These are phyloP conservation scores for Callochromis pleurospilus DNA, from an alignment of 2,113 vertebrate genomes.

Conservation along the genomic window DNA sequence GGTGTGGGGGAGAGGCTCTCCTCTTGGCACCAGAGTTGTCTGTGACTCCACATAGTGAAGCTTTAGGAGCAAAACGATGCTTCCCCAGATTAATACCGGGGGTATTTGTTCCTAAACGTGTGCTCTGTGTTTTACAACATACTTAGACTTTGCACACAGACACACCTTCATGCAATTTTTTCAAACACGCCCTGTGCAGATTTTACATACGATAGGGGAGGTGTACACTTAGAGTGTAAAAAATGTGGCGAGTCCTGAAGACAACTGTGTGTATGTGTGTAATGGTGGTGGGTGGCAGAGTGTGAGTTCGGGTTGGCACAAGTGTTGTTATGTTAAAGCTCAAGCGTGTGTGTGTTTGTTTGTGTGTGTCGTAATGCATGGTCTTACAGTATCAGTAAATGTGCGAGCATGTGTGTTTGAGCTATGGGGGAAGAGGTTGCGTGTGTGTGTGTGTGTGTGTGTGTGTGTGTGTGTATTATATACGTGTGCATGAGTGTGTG, in stretches of 20 bases:
- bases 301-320: slow-evolving; percentile 30
- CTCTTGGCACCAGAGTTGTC: slow-evolving; percentile 7
- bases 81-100: neutral
- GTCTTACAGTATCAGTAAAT: slow-evolving; percentile 23
- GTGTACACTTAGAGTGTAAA: slow-evolving; percentile 7
- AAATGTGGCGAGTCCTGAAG: neutral
- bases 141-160: neutral
- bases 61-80: slow-evolving; percentile 45
- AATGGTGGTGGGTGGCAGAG: slow-evolving; percentile 26
- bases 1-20: slow-evolving; percentile 4
- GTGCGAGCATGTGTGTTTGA: neutral
- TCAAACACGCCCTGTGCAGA: neutral
- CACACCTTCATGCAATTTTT: neutral
- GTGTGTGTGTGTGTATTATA: neutral
- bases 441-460: neutral
- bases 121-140: neutral
- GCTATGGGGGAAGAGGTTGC: slow-evolving; percentile 17
- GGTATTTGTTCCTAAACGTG: neutral
- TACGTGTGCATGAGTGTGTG: neutral
- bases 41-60: slow-evolving; percentile 35
- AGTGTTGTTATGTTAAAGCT: slow-evolving; percentile 20
- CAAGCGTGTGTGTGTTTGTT: neutral
- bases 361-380: neutral
- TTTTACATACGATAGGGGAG: neutral
- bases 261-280: neutral